A percentile compares a stretch with the other conserved stretches of the same genome.
These are phyloP conservation scores for Peromyscus maniculatus DNA, from an alignment of 2,113 vertebrate genomes.

Conservation along the genomic window DNA sequence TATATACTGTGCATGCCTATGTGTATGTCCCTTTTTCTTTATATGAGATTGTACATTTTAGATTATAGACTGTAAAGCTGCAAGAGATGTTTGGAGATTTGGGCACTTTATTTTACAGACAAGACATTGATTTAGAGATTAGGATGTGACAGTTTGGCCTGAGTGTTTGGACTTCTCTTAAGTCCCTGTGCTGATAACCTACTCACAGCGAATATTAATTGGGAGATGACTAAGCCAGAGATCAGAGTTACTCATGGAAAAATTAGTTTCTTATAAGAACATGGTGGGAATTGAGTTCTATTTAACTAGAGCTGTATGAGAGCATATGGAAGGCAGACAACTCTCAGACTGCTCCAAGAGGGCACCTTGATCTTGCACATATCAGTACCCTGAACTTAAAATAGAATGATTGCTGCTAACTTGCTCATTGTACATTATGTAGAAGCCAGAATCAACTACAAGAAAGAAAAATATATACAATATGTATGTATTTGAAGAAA, in stretches of 20 bases:
- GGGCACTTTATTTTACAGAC: neutral
- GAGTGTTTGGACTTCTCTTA: neutral
- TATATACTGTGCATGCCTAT: too few relatives aligned
- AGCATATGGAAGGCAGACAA: too few relatives aligned
- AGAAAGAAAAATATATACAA: neutral
- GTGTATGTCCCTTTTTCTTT: neutral
- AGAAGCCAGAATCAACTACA: neutral
- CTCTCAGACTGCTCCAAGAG: neutral
- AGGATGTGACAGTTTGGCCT: neutral
- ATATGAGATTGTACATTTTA: neutral
- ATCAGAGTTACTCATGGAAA: neutral
- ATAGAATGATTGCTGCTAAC: neutral
- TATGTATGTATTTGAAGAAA: rapidly evolving
- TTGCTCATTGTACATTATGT: neutral
- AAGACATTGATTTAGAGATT: neutral
- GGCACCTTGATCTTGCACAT: neutral
- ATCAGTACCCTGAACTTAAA: neutral
- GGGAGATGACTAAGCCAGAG: neutral
- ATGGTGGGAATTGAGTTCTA: neutral
- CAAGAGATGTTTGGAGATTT: neutral
- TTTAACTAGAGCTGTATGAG: neutral
- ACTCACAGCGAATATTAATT: rapidly evolving
- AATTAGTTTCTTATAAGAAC: neutral
- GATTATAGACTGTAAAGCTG: neutral
- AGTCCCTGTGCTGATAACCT: neutral